Base-by-base conservation (phyloP, 2,113 vertebrate genomes). In the Perccottus glenii region DNA sequence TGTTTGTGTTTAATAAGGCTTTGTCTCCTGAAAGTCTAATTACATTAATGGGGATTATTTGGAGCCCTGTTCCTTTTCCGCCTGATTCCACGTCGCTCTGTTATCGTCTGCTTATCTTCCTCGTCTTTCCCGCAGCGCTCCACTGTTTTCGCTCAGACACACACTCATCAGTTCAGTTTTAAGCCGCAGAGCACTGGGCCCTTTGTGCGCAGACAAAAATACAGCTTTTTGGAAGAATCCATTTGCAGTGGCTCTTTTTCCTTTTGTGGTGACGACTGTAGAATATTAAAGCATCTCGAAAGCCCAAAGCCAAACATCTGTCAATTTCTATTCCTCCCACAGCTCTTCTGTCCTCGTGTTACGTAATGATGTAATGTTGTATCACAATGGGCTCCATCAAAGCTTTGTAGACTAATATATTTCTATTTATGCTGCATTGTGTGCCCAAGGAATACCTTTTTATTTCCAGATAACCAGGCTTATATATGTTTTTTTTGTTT, bases 1-100 rank as follows among this genome's bases (percentile, higher is more conserved):
- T 69, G 66, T 85, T 83, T 82, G 64, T 82, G 65, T 84, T 80
- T 88, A 85, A 83, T 87, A 77, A 77, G 40, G 3, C 58, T 70
- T 76, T 80, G 64, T 83, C 78, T 81, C 50, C 62, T 78, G 53
- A 85, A 89, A 83, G 70, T 60, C 60, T 81, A 79, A 89, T 89
- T 83, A 82, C 81, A 65, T 86, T 76, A 82, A 85, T 73, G 61
- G 44, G 56, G 71, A 85, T 88, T 81, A 72, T 81, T 72, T 43
- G 64, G 56, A 32, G 19, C 16, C 58, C 51, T 64, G 11, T 50
- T 4, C 19, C 67, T 56, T 49, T 73, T 46, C 19, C 0, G 19
- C 59, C 57, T 44, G 43, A 14, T 45, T 66, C 48, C 4, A 15
- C 35, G 9, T 40, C 15, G 0, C 36, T 73, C 66, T 16, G 36